Evolutionary conservation across 2,888 invertebrate species (phyloP), one percentile per base, ranked within the genome.

Genomic region (Fragum fragum): DNA sequence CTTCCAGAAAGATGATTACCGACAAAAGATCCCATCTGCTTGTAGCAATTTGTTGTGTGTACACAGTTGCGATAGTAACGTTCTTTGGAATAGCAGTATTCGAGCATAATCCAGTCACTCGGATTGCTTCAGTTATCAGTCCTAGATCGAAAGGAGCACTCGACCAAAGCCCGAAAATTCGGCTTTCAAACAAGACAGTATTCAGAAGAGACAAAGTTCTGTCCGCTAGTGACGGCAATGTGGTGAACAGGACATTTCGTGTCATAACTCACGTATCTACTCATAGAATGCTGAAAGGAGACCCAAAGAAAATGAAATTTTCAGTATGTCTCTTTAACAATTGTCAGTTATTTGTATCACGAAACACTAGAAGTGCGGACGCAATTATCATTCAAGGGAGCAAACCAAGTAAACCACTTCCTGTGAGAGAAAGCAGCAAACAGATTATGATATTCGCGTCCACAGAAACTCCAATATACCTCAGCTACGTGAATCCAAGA

Each of bases 371-470:
- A 21, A 18, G 28, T 16, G 80, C 83, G 5, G 77, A 83, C 29
- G 83, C 80, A 2, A 53, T 83, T 9, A 57, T 83, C 39, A 80
- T 83, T 28, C 83, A 83, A 61, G 83, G 83, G n/a, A 70, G 74
- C 28, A 23, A 76, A 2, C 23, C 80, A 21, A 71, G 71, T 21
- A 52, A 26, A 16, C 53, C 26, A 9, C 74, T 76, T 26, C 83
- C 83, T 29, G 63, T 52, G 1, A 70, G 79, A 28, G n/a, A 55
- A 5, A 61, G 75, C 39, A 28, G 16, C 0, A 39, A 77, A 18
- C 83, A 83, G 71, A 75, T 73, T 3, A 80, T 76, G n/a, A 21
- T 83, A 6, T 83, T 80, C 32, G 55, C 69, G 5, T 57, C 73
- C n/a, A 36, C 77, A 2, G 83, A 83, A 28, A 69, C 77, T 0